phyloP scores from a whole-genome alignment of 2,113 vertebrate genomes.

The Oophaga pumilio region DNA sequence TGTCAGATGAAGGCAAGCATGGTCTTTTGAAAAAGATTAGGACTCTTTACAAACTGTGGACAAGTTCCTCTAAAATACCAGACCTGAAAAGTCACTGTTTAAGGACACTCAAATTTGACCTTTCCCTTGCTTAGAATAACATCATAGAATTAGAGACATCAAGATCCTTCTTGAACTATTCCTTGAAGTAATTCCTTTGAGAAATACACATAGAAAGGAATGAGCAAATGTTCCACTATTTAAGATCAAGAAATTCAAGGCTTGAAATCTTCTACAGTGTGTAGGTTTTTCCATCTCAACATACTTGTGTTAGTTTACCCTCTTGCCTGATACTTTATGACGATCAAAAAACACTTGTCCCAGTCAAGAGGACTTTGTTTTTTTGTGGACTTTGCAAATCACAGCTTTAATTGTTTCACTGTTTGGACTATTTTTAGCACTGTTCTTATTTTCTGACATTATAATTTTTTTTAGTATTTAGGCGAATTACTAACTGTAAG shows the following conservation, averaged over 20 bases:
- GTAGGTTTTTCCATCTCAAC: slow-evolving; percentile 49
- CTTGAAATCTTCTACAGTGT: not conserved
- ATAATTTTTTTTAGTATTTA: not conserved
- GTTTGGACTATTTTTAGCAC: not conserved
- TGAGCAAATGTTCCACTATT: slow-evolving; percentile 34
- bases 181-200: not conserved
- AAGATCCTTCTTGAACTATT: slow-evolving; percentile 14
- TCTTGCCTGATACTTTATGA: slow-evolving; percentile 24
- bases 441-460: not conserved
- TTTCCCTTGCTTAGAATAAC: slow-evolving; percentile 57
- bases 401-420: not conserved
- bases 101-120: slow-evolving; percentile 57
- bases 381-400: slow-evolving; percentile 12
- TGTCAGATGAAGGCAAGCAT: slow-evolving; percentile 53
- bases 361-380: not conserved
- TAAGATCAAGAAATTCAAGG: not conserved
- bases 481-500: no score
- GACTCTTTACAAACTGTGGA: slow-evolving; percentile 66
- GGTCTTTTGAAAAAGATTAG: slow-evolving; percentile 58
- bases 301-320: not conserved
- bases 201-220: slow-evolving; percentile 13
- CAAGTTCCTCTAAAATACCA: slow-evolving; percentile 57
- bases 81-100: slow-evolving; percentile 58
- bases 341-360: not conserved
- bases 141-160: slow-evolving; percentile 40